These are phyloP conservation scores for Pollenia amentaria DNA, from an alignment of 2,888 invertebrate species.

Conservation along the genomic window DNA sequence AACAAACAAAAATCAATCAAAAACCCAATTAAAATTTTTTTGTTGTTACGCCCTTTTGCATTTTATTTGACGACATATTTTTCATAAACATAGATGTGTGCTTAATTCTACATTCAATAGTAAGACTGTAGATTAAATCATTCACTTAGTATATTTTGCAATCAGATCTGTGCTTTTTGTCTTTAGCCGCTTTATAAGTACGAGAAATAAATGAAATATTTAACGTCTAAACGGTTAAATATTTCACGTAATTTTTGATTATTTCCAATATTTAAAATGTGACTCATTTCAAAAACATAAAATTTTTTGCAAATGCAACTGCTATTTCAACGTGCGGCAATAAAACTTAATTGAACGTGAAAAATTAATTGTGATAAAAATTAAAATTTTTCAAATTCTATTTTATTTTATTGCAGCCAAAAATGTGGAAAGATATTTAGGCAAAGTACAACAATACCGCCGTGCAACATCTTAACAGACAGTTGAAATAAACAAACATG, in stretches of 20 bases:
- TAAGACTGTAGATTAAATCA: too few relatives aligned
- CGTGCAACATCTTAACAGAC: slow-evolving; percentile 22
- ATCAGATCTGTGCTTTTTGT: too few relatives aligned
- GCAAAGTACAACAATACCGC: background rate
- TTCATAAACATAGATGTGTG: too few relatives aligned
- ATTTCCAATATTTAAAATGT: slow-evolving; percentile 3
- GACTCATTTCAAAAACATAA: slow-evolving; percentile 22
- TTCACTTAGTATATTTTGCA: background rate
- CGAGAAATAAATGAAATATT: slow-evolving; percentile 5
- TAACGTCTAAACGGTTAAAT: slow-evolving; percentile 5
- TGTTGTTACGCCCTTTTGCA: too few relatives aligned
- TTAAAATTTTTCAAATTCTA: slow-evolving; percentile 66
- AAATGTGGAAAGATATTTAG: slow-evolving; percentile 5
- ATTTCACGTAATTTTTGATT: slow-evolving; percentile 12
- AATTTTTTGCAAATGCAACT: slow-evolving; percentile 28
- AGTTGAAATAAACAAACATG: slow-evolving; percentile 56
- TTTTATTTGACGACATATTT: too few relatives aligned
- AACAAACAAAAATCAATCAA: too few relatives aligned
- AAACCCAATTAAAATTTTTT: too few relatives aligned
- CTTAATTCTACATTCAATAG: too few relatives aligned
- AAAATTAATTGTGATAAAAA: slow-evolving; percentile 43
- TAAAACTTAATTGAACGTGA: slow-evolving; percentile 41
- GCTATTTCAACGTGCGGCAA: slow-evolving; percentile 7
- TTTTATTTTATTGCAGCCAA: slow-evolving; percentile 26
- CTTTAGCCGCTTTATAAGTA: too few relatives aligned